Base-by-base conservation (phyloP, 2,888 invertebrate species). In the Blomia tropicalis region DNA sequence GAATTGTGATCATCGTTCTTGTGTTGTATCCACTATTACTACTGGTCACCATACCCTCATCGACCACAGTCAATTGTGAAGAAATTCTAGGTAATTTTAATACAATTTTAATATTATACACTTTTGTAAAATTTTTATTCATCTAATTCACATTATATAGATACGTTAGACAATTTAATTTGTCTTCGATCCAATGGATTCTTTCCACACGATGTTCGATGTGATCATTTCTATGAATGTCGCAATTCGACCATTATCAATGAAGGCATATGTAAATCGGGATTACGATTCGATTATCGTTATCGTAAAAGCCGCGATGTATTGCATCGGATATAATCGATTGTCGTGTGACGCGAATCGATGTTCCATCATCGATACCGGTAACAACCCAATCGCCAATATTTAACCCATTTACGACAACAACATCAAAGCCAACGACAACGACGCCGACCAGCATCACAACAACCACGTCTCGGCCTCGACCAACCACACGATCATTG, bases 211-310 rank as follows among this genome's bases (percentile, higher is more conserved):
- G 72, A 72, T 29, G 63, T 65, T 11, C 69, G 70, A 59, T 73
- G 73, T 62, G 73, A 73, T 69, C 70, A 70, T 58, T 73, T 72
- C 66, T 72, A 73, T 66, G 68, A 69, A 30, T 72, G 72, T 63
- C 47, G 65, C 27, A 66, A 67, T 58, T 63, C 62, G 1, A 54
- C 62, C 14, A 44, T 59, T 19, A 61, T 65, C 14, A 63, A 66
- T 43, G 69, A 71, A 30, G 66, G 67, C 63, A 66, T 70, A 47
- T 73, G 73, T 68, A 70, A 71, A 23, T 72, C 73, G 62, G 73
- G 73, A 58, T 67, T 73, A 11, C 72, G 71, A 11, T 73, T 72
- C 68, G 71, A 59, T 31, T 59, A 60, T 43, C 47, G 59, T 31
- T 60, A 59, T n/a, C 61, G 61, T 0, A 63, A 65, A 5, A 29